phyloP scores from a whole-genome alignment of 1,140 invertebrate genomes.

The Neelides sp. region DNA sequence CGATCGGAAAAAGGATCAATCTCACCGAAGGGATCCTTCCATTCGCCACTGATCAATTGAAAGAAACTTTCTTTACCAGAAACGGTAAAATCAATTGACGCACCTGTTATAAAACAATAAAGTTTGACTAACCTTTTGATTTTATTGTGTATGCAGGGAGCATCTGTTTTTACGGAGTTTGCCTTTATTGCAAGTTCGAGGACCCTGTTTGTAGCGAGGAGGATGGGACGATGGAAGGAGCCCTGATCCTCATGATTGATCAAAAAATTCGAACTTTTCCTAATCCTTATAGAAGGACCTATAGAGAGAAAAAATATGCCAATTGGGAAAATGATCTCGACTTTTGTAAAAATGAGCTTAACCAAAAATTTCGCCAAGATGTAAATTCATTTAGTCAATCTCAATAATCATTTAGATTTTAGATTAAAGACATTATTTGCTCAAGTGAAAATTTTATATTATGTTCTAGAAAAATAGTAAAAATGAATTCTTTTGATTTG shows the following conservation, averaged over 20 bases:
- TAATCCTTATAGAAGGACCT: conserved; percentile 81
- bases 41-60: conserved; percentile 51
- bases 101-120: neutral
- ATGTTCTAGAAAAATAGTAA: neutral
- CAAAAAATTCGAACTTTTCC: conserved; percentile 51
- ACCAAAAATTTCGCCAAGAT: conserved; percentile 3
- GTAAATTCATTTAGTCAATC: too few relatives aligned
- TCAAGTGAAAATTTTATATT: neutral
- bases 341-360: conserved; percentile 12
- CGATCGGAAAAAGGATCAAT: conserved; percentile 62
- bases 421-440: too few relatives aligned
- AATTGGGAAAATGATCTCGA: conserved; percentile 34
- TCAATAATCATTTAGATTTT: too few relatives aligned
- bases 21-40: conserved; percentile 57
- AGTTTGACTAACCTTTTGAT: neutral
- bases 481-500: conserved; percentile 6
- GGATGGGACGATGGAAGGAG: conserved; percentile 54
- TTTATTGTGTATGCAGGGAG: conserved; percentile 28
- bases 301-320: conserved; percentile 57
- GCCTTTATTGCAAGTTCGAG: conserved; percentile 67
- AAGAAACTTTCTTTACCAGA: conserved; percentile 44
- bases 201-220: conserved; percentile 67
- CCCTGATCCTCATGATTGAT: conserved; percentile 70
- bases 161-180: conserved; percentile 77
- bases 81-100: conserved; percentile 31